A percentile compares a stretch with the other conserved stretches of the same genome.
These are phyloP conservation scores for Polyergus mexicanus DNA, from an alignment of 1,140 invertebrate species.

Conservation along the genomic window DNA sequence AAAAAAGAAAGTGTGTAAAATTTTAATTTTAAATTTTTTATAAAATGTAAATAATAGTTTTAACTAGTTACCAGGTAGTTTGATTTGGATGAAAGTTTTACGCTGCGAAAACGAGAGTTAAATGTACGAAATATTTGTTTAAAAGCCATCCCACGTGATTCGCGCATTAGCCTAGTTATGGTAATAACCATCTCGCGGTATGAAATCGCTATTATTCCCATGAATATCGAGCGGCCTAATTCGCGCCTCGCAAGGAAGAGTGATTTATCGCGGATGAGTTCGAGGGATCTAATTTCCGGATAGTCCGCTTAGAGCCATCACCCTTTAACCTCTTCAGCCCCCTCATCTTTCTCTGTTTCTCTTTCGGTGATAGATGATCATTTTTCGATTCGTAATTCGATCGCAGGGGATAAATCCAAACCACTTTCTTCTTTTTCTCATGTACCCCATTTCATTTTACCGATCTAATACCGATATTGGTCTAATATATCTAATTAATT, in stretches of 20 bases:
- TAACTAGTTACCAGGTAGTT: background rate
- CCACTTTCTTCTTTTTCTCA: background rate
- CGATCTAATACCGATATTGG: conserved; percentile 44
- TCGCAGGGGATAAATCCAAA: conserved; percentile 1
- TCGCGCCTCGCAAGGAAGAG: conserved; percentile 34
- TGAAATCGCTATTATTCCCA: conserved; percentile 42
- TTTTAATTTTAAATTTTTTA: too few species aligned
- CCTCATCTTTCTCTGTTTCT: conserved; percentile 12
- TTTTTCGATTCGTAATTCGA: conserved; percentile 28
- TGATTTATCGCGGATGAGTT: conserved; percentile 57
- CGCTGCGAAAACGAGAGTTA: conserved; percentile 18
- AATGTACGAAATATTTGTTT: conserved; percentile 53
- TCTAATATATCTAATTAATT: conserved; percentile 67
- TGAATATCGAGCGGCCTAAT: conserved; percentile 66
- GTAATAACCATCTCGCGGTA: conserved; percentile 45
- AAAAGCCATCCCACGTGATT: conserved; percentile 51
- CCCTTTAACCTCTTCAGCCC: conserved; percentile 45
- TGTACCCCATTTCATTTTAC: background rate
- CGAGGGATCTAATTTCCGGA: conserved; percentile 72
- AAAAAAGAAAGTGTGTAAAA: too few species aligned
- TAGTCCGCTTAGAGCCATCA: conserved; percentile 58
- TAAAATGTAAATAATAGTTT: too few species aligned
- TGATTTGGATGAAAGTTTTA: conserved; percentile 17
- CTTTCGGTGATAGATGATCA: conserved; percentile 28
- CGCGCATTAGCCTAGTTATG: conserved; percentile 38